Evolutionary conservation across 2,113 vertebrate species (phyloP).

Genomic region (Chaetura pelagica): DNA sequence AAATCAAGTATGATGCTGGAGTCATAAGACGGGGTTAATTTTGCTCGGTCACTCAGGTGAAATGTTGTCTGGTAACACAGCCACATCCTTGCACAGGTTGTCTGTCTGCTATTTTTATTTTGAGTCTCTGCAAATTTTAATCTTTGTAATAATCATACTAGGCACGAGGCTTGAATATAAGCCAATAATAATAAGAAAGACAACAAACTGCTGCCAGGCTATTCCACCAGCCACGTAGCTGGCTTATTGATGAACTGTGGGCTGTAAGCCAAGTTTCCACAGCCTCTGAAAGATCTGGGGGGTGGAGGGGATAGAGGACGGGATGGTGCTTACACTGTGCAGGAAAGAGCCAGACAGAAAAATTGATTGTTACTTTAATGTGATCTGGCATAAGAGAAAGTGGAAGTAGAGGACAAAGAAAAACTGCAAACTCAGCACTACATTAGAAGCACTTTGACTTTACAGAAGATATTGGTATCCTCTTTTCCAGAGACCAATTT

Average conservation of each 20-base stretch:
- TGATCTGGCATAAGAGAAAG: conserved; percentile 49
- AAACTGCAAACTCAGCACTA: conserved; percentile 46
- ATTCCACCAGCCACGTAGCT: not conserved
- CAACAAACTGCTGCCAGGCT: conserved; percentile 2
- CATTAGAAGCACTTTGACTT: conserved; percentile 11
- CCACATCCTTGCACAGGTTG: not conserved
- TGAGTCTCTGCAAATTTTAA: conserved; percentile 16
- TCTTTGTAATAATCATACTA: not conserved
- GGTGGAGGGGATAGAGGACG: not conserved
- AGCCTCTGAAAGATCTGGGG: not conserved
- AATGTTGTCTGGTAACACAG: not conserved
- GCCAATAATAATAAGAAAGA: not conserved
- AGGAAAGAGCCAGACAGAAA: conserved; percentile 58
- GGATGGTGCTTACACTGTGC: not conserved
- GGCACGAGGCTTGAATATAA: conserved; percentile 17
- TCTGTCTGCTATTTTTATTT: not conserved
- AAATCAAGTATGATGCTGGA: not conserved
- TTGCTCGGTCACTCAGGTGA: not conserved
- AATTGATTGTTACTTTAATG: conserved; percentile 68
- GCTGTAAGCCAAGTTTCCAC: conserved; percentile 19
- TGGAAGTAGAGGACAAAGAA: conserved; percentile 48
- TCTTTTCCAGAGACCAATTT: not conserved
- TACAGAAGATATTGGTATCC: not conserved
- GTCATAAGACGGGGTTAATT: not conserved
- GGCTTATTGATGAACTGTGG: conserved; percentile 18